phyloP scores from a whole-genome alignment of 2,797 vertebrate species.

The Galaxias olidus region DNA sequence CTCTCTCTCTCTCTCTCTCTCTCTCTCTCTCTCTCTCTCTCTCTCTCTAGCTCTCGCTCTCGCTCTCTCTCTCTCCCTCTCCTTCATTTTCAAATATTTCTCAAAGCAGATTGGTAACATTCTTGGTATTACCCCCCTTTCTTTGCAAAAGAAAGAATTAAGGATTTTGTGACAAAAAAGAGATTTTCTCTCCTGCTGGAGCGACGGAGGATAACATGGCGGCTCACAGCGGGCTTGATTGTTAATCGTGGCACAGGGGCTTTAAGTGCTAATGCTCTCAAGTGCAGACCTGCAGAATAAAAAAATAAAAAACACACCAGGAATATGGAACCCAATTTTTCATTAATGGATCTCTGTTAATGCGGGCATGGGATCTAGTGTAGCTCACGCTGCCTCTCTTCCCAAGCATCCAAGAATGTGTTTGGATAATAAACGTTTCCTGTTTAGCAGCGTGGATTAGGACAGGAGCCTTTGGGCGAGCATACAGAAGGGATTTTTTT shows the following conservation, averaged over 20 bases:
- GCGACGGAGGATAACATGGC: conserved; percentile 82
- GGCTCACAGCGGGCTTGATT: conserved; percentile 83
- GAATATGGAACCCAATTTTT: conserved; percentile 60
- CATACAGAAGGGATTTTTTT: conserved; percentile 57
- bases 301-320: conserved; percentile 72
- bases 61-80: not conserved
- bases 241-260: conserved; percentile 80
- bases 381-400: conserved; percentile 28
- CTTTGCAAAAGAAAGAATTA: conserved; percentile 83
- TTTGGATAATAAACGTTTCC: conserved; percentile 73
- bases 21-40: conserved; percentile 27
- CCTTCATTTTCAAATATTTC: conserved; percentile 72
- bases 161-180: conserved; percentile 87
- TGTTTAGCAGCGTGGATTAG: conserved; percentile 70
- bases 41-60: too few species aligned
- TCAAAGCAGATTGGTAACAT: conserved; percentile 91
- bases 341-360: conserved; percentile 34
- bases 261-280: conserved; percentile 81
- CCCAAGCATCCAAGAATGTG: conserved; percentile 63
- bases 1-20: conserved; percentile 44
- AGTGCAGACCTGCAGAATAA: conserved; percentile 79
- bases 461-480: conserved; percentile 65
- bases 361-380: too few species aligned
- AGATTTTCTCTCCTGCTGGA: conserved; percentile 83
- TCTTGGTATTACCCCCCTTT: conserved; percentile 79